Conservation (phyloP, 2,113 vertebrate species). For the Chamaea fasciata region DNA sequence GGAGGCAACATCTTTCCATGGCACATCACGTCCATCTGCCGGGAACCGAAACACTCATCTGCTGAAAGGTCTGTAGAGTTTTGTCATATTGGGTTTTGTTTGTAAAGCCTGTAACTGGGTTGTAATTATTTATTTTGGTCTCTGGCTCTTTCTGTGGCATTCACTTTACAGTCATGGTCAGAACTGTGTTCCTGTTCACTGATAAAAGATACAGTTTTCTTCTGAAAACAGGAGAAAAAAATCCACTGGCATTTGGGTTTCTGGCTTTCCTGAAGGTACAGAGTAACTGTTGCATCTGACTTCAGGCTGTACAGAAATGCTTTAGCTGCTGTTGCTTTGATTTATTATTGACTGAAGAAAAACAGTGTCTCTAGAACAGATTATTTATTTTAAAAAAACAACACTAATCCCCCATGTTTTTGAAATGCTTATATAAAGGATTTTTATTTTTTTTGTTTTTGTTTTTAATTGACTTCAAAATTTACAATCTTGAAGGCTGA, state of each 20-base stretch:
- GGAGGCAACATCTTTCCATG: background rate
- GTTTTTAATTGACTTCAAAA: background rate
- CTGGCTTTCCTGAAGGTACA: background rate
- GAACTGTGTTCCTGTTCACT: background rate
- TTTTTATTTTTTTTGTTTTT: background rate
- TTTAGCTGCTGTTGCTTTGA: background rate
- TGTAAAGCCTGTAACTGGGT: background rate
- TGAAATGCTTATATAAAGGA: background rate
- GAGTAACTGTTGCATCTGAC: background rate
- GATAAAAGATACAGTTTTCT: background rate
- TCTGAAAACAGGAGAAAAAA: background rate
- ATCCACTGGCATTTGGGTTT: background rate
- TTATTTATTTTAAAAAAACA: background rate
- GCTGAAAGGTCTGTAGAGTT: background rate
- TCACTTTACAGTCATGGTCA: background rate
- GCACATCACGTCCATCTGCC: rapidly evolving
- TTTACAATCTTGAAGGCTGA: background rate
- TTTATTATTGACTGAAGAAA: background rate
- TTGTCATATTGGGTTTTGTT: background rate
- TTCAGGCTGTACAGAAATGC: background rate
- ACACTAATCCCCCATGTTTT: rapidly evolving
- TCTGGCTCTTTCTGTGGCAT: background rate
- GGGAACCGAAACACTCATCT: background rate
- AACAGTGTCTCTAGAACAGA: background rate
- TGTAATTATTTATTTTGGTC: constrained; percentile 24